Evolutionary conservation across 1,140 invertebrate genomes (phyloP), one percentile per base, ranked within the genome.

Genomic region (Diabrotica virgifera): DNA sequence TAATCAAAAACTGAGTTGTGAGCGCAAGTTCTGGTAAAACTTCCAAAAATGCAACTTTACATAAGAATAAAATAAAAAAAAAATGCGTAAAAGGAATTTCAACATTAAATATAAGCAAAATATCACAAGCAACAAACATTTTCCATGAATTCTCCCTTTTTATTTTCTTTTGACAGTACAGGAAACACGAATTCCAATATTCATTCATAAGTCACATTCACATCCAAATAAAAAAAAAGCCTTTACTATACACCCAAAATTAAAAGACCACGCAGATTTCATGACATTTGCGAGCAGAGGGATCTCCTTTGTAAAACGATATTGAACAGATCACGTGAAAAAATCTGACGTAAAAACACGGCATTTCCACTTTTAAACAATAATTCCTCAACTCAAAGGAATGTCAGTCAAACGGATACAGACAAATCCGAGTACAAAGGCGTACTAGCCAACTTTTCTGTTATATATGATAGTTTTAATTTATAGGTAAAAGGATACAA

Each of bases 251-350:
- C 8, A 6, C 40, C 4, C 40, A 46, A 46, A 46, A 46, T 46
- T 46, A 46, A 46, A 46, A 46, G 40, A 46, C 40, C 5, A n/a
- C 8, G 40, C 40, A 46, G 40, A 46, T 46, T 46, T n/a, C 40
- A 46, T 46, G n/a, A 10, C n/a, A 46, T 10, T 46, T n/a, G 40
- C 8, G 4, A 46, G n/a, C 40, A 46, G 40, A 46, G n/a, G 40
- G 5, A 46, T 46, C 40, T 46, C 40, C 40, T 46, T 46, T 46
- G 40, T 46, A 46, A 46, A 46, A 46, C 40, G 40, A 46, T 46
- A 46, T 46, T 46, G 40, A 46, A 46, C 40, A 46, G 40, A 46
- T 46, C 40, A 46, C 40, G 40, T 46, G 40, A 46, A 46, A 46
- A 46, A 46, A 46, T 46, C 40, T 46, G 40, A 46, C n/a, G 24